A percentile compares a stretch with the other conserved stretches of the same genome.
These are phyloP conservation scores for Hylyphantes graminicola DNA, from an alignment of 1,140 invertebrate genomes.

Conservation along the genomic window DNA sequence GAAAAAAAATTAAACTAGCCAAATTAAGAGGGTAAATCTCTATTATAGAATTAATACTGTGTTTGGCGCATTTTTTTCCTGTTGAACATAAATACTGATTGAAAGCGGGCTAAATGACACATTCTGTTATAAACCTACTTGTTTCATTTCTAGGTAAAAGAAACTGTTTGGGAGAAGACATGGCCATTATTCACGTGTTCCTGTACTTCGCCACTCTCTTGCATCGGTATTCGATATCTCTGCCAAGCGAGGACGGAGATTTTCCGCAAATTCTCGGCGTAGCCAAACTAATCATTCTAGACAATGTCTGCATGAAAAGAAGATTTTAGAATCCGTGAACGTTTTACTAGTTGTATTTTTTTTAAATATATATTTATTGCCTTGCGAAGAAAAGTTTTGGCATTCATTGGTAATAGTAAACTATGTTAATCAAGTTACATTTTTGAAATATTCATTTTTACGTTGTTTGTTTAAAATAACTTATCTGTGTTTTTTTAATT, in stretches of 20 bases:
- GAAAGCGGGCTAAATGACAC: background rate
- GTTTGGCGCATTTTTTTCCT: background rate
- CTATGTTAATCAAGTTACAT: too few species aligned
- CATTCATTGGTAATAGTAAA: too few species aligned
- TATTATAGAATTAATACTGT: background rate
- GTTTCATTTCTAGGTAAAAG: slow-evolving; percentile 63
- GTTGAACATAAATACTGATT: background rate
- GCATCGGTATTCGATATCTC: slow-evolving; percentile 51
- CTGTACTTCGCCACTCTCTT: slow-evolving; percentile 67
- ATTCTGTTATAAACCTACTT: background rate
- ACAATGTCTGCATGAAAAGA: slow-evolving; percentile 35
- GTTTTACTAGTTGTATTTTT: too few species aligned
- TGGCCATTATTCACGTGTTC: slow-evolving; percentile 69
- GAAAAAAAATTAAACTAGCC: too few species aligned
- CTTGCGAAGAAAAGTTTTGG: too few species aligned
- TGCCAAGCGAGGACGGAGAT: background rate
- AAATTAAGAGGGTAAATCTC: background rate
- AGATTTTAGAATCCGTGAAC: background rate
- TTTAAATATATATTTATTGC: too few species aligned
- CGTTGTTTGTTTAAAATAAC: too few species aligned
- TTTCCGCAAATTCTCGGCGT: slow-evolving; percentile 26
- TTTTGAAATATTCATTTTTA: too few species aligned
- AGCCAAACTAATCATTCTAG: slow-evolving; percentile 15
- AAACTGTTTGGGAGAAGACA: slow-evolving; percentile 67
- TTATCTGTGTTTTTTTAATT: too few species aligned